phyloP scores from a whole-genome alignment of 1,140 invertebrate genomes.

The Epicauta chinensis region DNA sequence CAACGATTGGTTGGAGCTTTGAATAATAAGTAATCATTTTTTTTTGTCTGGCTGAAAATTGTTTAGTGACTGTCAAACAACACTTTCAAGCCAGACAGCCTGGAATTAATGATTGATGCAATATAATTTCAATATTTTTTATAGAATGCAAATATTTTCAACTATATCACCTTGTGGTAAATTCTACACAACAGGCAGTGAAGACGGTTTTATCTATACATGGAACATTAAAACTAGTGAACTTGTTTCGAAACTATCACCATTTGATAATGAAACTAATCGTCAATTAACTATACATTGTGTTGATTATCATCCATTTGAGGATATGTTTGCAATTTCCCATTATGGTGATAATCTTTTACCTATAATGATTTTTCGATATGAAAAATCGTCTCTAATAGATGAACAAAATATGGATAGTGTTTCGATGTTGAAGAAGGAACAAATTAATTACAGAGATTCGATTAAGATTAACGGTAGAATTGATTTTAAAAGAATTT shows the following conservation, averaged over 20 bases:
- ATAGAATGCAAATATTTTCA: slow-evolving; percentile 26
- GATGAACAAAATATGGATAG: neutral
- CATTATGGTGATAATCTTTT: slow-evolving; percentile 21
- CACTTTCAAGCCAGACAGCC: too few relatives aligned
- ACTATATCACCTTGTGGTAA: slow-evolving; percentile 21
- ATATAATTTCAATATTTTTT: slow-evolving; percentile 19
- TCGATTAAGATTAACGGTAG: neutral
- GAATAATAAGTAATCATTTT: slow-evolving; percentile 20
- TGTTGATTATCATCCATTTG: slow-evolving; percentile 25
- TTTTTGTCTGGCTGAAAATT: slow-evolving; percentile 1
- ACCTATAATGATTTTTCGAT: slow-evolving; percentile 20
- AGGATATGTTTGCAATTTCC: slow-evolving; percentile 22
- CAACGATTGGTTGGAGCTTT: slow-evolving; percentile 25
- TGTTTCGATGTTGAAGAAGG: too few relatives aligned
- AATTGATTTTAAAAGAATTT: neutral
- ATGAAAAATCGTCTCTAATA: neutral
- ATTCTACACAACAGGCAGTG: slow-evolving; percentile 21
- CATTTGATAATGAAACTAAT: slow-evolving; percentile 3
- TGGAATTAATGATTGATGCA: too few relatives aligned
- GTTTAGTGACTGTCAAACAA: neutral
- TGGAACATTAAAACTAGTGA: slow-evolving; percentile 28
- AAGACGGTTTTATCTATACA: slow-evolving; percentile 24
- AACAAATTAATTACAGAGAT: neutral
- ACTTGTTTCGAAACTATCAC: slow-evolving; percentile 17
- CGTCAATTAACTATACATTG: slow-evolving; percentile 20